These are phyloP conservation scores for Lithophane semibrunnea DNA, from an alignment of 2,888 invertebrate species.

Conservation along the genomic window DNA sequence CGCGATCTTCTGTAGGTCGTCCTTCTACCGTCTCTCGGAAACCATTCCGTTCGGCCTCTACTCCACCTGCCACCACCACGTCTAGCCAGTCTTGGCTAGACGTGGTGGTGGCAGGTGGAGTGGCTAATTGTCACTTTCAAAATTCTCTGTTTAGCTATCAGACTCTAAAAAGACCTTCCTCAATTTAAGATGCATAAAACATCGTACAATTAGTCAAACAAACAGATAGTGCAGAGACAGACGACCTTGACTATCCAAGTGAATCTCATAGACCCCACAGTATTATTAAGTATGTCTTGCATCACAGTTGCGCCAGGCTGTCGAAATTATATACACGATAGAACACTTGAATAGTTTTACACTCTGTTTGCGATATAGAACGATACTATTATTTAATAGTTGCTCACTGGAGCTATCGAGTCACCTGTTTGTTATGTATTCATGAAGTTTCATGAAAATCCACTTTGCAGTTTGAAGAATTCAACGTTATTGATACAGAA, in stretches of 20 bases:
- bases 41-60: not conserved
- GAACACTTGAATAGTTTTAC: constrained; percentile 43
- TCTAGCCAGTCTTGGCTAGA: no score
- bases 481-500: not conserved
- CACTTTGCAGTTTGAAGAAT: not conserved
- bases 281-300: constrained; percentile 25
- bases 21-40: not conserved
- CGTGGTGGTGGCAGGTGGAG: no score
- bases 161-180: not conserved
- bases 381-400: constrained; percentile 57
- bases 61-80: not conserved
- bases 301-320: constrained; percentile 44
- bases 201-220: not conserved
- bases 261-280: constrained; percentile 16
- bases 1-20: not conserved
- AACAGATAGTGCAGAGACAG: constrained; percentile 7
- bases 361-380: constrained; percentile 51
- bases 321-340: constrained; percentile 47
- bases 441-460: constrained; percentile 21
- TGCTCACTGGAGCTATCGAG: not conserved
- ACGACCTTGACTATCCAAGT: constrained; percentile 19
- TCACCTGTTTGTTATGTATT: constrained; percentile 3
- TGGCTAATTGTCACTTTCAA: not conserved
- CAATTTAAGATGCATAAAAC: constrained; percentile 7
- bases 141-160: not conserved